These are phyloP conservation scores for Arge pagana DNA, from an alignment of 2,888 invertebrate genomes.

Conservation along the genomic window DNA sequence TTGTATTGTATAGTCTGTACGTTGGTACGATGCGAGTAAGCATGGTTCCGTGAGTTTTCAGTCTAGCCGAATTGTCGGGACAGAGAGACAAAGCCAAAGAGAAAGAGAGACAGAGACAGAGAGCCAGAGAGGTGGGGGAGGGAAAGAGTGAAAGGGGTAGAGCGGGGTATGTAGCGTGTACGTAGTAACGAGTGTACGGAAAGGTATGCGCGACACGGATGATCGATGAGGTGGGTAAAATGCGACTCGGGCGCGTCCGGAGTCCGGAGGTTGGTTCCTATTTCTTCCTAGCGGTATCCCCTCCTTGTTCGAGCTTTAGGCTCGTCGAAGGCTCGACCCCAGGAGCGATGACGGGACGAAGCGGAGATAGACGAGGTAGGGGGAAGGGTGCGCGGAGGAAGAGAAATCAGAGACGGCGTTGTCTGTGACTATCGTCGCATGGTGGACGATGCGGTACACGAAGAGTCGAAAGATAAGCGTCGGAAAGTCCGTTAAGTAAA, in stretches of 20 bases:
- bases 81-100: slow-evolving; percentile 28
- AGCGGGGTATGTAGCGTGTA: slow-evolving; percentile 25
- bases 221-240: slow-evolving; percentile 38
- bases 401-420: background rate
- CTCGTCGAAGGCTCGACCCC: background rate
- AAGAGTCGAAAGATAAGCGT: too few species aligned
- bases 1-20: background rate
- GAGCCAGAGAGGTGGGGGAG: slow-evolving; percentile 26
- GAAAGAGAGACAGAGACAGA: slow-evolving; percentile 24
- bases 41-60: too few species aligned
- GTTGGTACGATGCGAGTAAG: background rate
- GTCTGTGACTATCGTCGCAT: slow-evolving; percentile 3
- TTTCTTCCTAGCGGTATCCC: too few species aligned
- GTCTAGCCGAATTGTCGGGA: too few species aligned
- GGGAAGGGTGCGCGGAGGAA: background rate
- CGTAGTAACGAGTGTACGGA: slow-evolving; percentile 43
- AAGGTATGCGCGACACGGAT: slow-evolving; percentile 48
- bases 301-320: background rate
- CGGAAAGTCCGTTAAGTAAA: too few species aligned
- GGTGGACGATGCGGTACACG: too few species aligned
- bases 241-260: background rate
- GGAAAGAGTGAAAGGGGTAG: slow-evolving; percentile 21
- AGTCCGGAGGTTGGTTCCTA: too few species aligned
- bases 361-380: background rate
- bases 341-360: background rate